Base-by-base conservation (phyloP, 2,113 vertebrate genomes). In the Pithys albifrons region DNA sequence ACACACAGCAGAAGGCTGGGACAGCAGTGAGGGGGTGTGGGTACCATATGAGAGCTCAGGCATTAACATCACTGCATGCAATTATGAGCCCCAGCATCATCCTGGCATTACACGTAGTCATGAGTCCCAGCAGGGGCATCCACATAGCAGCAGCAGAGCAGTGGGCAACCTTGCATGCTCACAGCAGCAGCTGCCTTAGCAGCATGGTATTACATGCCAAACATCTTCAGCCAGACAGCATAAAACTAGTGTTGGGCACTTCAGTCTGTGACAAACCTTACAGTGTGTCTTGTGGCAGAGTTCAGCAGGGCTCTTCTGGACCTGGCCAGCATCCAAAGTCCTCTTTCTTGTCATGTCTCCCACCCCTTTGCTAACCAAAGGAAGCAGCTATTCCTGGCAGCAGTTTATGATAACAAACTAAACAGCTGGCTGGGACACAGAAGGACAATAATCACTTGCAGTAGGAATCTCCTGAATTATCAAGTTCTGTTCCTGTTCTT, bases 211-310 rank as follows among this genome's bases (percentile, higher is more conserved):
- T 82, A 22, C 20, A 12, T 33, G 43, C 51, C 54, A 62, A 73
- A 77, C 19, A 25, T 17, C 59, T 73, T 48, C 48, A 78, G 22
- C 33, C 41, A 67, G n/a, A 24, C 3, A 2, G 54, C 43, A 48
- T 27, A 46, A 48, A 88, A 48, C 17, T 39, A 17, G n/a, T 5
- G 0, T 11, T 5, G 4, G 33, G 27, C 16, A 14, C 35, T 58
- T 57, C 1, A 3, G 43, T 31, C 41, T 0, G 0, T 8, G 7
- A 18, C 31, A 81, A 88, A 41, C 35, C 17, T 62, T 46, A 24
- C 7, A 4, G 7, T 0, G 0, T 81, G 81, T 67, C 43, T 79
- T 19, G 19, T 5, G 4, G 52, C 31, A 46, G 23, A 64, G 25
- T 43, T 78, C 57, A 75, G 46, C 3, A 35, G 43, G 33, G 24